A percentile compares a stretch with the other conserved stretches of the same genome.
Evolutionary conservation across 1,140 invertebrate genomes (phyloP).

Genomic region (Octopus sinensis): DNA sequence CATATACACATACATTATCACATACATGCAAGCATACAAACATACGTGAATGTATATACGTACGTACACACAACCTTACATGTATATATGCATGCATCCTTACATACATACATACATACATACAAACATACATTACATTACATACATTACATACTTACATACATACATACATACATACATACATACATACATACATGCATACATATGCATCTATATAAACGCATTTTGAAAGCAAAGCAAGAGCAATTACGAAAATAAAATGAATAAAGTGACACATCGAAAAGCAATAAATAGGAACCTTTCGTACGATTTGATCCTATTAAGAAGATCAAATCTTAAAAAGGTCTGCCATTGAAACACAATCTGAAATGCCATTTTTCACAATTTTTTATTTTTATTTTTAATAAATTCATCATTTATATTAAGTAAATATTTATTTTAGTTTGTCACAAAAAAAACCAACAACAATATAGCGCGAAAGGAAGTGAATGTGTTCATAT

Average conservation of each 20-base stretch:
- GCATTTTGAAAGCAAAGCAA: background rate
- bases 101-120: too few species aligned
- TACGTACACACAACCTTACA: too few species aligned
- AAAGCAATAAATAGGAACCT: background rate
- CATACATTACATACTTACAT: background rate
- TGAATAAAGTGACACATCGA: background rate
- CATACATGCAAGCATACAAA: too few species aligned
- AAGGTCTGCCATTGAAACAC: background rate
- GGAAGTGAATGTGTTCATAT: background rate
- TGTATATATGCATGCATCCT: too few species aligned
- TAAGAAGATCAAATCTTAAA: background rate
- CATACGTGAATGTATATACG: too few species aligned
- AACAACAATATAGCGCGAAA: slow-evolving; percentile 7
- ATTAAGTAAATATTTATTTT: slow-evolving; percentile 8
- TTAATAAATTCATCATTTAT: background rate
- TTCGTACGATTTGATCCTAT: background rate
- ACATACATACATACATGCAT: background rate
- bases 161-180: background rate
- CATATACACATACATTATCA: too few species aligned
- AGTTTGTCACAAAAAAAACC: background rate
- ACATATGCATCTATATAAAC: background rate
- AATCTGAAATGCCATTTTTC: background rate
- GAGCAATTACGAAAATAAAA: background rate
- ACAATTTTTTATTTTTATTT: background rate
- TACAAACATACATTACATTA: background rate